These are phyloP conservation scores for Odontamblyopus lacepedii DNA, from an alignment of 2,797 vertebrate genomes.

Conservation along the genomic window DNA sequence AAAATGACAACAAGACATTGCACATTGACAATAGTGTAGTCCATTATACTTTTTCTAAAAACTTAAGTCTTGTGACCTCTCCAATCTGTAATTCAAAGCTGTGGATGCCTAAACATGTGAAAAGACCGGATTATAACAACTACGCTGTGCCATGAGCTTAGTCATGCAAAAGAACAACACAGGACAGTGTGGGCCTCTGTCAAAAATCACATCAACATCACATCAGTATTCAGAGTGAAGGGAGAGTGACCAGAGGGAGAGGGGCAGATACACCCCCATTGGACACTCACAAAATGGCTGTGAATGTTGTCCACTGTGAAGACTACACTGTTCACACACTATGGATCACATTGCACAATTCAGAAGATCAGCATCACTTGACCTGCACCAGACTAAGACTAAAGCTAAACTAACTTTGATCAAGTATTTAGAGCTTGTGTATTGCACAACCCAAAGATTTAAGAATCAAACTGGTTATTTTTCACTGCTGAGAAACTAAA, in stretches of 20 bases:
- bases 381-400: conserved; percentile 14
- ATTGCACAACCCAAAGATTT: conserved; percentile 19
- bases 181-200: conserved; percentile 43
- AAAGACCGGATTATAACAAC: conserved; percentile 71
- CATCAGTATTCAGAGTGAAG: conserved; percentile 19
- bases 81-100: conserved; percentile 35
- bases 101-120: conserved; percentile 67
- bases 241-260: conserved; percentile 17
- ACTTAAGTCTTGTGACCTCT: conserved; percentile 9
- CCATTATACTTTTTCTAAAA: neutral
- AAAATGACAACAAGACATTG: neutral
- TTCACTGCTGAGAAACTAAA: neutral
- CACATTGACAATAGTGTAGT: too few species aligned
- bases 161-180: conserved; percentile 77
- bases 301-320: neutral
- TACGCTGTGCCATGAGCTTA: conserved; percentile 46
- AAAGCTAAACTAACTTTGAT: conserved; percentile 8
- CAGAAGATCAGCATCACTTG: conserved; percentile 2
- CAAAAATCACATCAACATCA: conserved; percentile 22
- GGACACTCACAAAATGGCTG: neutral
- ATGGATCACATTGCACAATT: neutral
- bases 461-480: neutral
- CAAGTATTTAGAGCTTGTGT: conserved; percentile 15
- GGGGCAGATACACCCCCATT: neutral
- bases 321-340: neutral